phyloP scores from a whole-genome alignment of 2,797 vertebrate species.

The Sebastes hopkinsi region DNA sequence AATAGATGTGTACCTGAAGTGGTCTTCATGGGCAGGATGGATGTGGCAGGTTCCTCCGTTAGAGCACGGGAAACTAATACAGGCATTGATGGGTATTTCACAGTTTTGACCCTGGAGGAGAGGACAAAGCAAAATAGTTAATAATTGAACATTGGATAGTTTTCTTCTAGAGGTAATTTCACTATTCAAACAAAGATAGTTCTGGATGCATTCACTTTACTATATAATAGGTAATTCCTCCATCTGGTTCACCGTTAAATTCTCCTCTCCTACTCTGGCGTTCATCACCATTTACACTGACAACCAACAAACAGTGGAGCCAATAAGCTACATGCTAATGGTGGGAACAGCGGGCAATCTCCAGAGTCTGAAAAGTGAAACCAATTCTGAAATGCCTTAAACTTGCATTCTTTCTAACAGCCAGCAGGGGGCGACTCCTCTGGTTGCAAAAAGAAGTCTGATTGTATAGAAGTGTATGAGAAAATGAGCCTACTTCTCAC shows the following conservation, averaged over 20 bases:
- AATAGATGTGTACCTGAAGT: slow-evolving; percentile 87
- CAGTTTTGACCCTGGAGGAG: slow-evolving; percentile 90
- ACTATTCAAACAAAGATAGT: slow-evolving; percentile 19
- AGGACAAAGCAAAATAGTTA: slow-evolving; percentile 8
- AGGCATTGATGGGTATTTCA: slow-evolving; percentile 91
- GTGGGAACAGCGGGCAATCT: neutral
- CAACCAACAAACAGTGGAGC: neutral
- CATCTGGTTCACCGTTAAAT: neutral
- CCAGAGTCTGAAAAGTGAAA: no score
- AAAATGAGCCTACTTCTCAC: no score
- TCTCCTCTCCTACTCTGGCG: neutral
- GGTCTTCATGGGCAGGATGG: slow-evolving; percentile 85
- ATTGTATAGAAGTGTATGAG: no score
- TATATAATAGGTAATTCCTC: neutral
- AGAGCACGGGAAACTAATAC: slow-evolving; percentile 91
- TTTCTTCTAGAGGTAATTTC: slow-evolving; percentile 1
- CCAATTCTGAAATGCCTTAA: no score
- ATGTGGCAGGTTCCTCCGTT: slow-evolving; percentile 95
- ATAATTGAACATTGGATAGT: neutral
- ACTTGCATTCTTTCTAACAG: no score
- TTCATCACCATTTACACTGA: neutral
- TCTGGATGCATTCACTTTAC: neutral
- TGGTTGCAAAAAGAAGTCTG: no score
- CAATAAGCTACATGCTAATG: slow-evolving; percentile 1
- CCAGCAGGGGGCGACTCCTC: no score